A percentile compares a stretch with the other conserved stretches of the same genome.
Evolutionary conservation across 2,113 vertebrate genomes (phyloP).

Genomic region (Phalacrocorax carbo): DNA sequence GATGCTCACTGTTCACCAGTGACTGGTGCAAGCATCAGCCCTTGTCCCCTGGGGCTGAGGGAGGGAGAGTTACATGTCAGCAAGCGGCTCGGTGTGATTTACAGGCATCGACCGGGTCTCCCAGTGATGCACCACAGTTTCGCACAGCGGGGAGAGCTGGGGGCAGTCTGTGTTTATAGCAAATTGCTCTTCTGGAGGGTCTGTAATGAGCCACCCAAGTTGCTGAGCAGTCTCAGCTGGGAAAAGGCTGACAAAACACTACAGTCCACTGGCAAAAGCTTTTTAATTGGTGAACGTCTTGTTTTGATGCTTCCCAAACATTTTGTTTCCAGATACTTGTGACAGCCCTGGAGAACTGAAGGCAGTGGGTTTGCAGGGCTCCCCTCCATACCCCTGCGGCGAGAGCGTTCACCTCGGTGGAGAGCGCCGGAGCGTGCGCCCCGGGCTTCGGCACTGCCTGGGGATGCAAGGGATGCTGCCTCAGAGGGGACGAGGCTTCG

Average conservation of each 20-base stretch:
- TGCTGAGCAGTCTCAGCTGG: background rate
- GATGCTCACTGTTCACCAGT: background rate
- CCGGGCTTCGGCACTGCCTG: background rate
- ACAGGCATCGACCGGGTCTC: background rate
- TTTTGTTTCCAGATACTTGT: background rate
- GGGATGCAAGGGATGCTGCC: no score
- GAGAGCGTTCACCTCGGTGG: background rate
- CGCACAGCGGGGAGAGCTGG: background rate
- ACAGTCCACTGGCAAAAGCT: background rate
- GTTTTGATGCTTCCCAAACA: background rate
- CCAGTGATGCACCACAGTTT: background rate
- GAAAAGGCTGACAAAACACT: background rate
- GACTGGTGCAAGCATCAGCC: background rate
- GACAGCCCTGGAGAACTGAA: background rate
- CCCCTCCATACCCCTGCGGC: background rate
- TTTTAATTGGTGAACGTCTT: background rate
- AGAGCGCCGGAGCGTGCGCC: rapidly evolving
- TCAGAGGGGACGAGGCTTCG: background rate
- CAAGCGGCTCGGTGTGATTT: background rate
- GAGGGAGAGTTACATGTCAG: background rate
- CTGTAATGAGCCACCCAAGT: background rate
- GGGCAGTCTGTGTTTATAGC: background rate
- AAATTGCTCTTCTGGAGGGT: background rate
- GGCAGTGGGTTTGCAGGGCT: background rate
- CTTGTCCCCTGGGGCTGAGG: background rate